Percentiles rank a stretch among this genome's conserved stretches.
phyloP scores from a whole-genome alignment of 1,140 invertebrate genomes.

The Calephelis nemesis region DNA sequence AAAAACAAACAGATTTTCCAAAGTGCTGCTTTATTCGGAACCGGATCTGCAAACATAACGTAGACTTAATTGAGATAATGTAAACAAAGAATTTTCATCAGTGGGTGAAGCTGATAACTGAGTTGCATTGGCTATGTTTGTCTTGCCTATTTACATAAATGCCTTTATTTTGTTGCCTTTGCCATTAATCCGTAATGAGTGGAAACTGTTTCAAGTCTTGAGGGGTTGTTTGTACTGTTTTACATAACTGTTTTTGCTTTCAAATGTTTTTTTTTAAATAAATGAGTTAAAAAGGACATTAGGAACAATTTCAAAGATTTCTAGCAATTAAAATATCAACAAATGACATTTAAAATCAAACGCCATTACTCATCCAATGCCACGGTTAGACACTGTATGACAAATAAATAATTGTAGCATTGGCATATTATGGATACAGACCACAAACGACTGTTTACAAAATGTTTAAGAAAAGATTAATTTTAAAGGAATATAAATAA shows the following conservation, averaged over 20 bases:
- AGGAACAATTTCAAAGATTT: no score
- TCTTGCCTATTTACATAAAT: conserved; percentile 44
- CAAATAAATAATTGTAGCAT: no score
- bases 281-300: no score
- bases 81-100: conserved; percentile 69
- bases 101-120: conserved; percentile 48
- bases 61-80: conserved; percentile 76
- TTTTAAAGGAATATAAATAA: no score
- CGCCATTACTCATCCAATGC: no score
- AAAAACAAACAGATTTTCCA: conserved; percentile 59
- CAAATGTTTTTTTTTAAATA: no score
- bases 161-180: conserved; percentile 37
- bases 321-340: no score
- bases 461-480: no score
- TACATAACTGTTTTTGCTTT: not conserved
- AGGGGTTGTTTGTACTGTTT: not conserved
- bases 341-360: no score
- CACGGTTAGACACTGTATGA: no score
- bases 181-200: not conserved
- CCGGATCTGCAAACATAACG: conserved; percentile 60
- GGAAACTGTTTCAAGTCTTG: not conserved
- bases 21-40: conserved; percentile 59
- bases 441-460: no score
- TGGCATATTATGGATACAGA: no score
- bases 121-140: conserved; percentile 41